Evolutionary conservation across 2,797 vertebrate species (phyloP).

Genomic region (Macrochelys suwanniensis): DNA sequence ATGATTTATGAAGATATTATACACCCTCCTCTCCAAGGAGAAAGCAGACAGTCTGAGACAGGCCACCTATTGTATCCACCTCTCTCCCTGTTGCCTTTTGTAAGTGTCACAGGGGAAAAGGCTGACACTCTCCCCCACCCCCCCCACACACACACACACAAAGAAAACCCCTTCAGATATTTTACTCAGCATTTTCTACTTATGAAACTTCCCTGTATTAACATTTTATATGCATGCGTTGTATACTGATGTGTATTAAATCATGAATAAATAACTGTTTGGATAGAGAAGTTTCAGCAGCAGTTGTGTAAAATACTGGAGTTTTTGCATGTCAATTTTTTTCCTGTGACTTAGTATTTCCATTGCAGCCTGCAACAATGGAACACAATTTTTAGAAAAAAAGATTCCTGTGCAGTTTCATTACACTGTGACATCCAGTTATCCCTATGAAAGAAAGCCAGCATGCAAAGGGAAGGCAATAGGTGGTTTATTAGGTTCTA

Average conservation of each 20-base stretch:
- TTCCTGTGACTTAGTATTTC: background rate
- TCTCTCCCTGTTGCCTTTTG: background rate
- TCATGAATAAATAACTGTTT: background rate
- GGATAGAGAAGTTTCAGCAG: background rate
- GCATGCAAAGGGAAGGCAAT: rapidly evolving
- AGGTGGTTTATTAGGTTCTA: background rate
- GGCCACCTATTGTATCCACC: background rate
- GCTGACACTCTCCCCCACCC: background rate
- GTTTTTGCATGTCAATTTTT: background rate
- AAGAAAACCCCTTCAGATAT: background rate
- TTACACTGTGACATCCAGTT: background rate
- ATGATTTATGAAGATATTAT: background rate
- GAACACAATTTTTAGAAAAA: background rate
- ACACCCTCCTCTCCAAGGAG: background rate
- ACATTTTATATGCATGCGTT: background rate
- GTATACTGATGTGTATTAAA: background rate
- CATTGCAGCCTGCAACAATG: background rate
- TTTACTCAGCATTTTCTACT: background rate
- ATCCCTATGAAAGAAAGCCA: background rate
- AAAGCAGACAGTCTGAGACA: slow-evolving; percentile 12
- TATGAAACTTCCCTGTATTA: background rate
- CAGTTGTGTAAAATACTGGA: background rate
- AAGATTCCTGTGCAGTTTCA: background rate
- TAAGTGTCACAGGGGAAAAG: background rate
- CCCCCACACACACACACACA: too few species aligned